Evolutionary conservation across 2,888 invertebrate species (phyloP).

Genomic region (Notodonta ziczac): DNA sequence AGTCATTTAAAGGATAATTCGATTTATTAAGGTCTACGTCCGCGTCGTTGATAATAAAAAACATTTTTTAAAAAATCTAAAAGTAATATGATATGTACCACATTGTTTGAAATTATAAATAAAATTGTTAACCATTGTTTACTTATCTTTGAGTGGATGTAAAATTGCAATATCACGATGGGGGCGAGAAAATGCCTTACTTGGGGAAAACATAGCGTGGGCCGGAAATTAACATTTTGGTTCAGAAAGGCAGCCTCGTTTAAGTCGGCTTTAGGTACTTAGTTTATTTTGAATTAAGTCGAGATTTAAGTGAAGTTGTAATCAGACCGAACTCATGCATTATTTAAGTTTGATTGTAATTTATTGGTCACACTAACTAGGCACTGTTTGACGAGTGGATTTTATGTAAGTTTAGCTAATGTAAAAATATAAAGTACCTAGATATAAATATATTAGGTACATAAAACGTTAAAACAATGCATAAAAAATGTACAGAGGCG

Average conservation of each 20-base stretch:
- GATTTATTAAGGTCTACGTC: too few relatives aligned
- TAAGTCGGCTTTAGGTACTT: constrained; percentile 29
- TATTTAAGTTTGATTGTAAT: constrained; percentile 12
- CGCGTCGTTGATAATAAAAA: too few relatives aligned
- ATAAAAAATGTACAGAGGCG: too few relatives aligned
- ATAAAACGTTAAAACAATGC: too few relatives aligned
- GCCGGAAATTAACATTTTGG: constrained; percentile 67
- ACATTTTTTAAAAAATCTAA: too few relatives aligned
- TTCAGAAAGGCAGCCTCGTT: constrained; percentile 43
- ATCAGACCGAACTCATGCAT: not conserved
- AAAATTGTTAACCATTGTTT: constrained; percentile 15
- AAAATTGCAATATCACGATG: constrained; percentile 35
- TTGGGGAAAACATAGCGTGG: constrained; percentile 42
- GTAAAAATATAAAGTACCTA: too few relatives aligned
- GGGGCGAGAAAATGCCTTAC: constrained; percentile 28
- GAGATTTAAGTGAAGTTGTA: not conserved
- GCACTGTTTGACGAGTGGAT: too few relatives aligned
- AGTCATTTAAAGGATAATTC: too few relatives aligned
- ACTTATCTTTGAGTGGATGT: constrained; percentile 16
- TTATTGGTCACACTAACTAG: not conserved
- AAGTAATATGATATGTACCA: too few relatives aligned
- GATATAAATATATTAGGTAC: too few relatives aligned
- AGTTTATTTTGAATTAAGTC: constrained; percentile 13
- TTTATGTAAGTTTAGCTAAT: too few relatives aligned
- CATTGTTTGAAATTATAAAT: too few relatives aligned